A percentile compares a stretch with the other conserved stretches of the same genome.
Conservation (phyloP, 1,140 invertebrate species). For the Drosophila persimilis region DNA sequence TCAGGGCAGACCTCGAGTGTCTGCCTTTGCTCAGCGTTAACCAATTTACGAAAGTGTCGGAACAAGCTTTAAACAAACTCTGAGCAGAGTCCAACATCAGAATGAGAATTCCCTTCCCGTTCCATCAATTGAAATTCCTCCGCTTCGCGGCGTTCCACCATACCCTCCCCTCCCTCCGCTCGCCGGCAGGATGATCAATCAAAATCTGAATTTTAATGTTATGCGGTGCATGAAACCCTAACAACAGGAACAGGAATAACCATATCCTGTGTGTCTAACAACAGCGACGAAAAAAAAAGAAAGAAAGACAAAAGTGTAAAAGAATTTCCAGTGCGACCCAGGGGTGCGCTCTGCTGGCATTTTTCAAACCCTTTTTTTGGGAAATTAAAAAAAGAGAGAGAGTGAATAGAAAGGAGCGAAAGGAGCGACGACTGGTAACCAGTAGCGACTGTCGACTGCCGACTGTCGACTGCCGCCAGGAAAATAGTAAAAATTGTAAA, state of each 20-base stretch:
- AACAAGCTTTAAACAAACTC: conserved; percentile 42
- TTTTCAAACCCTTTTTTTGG: conserved; percentile 70
- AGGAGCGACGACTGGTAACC: conserved; percentile 51
- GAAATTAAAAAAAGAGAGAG: conserved; percentile 58
- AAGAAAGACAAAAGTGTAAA: conserved; percentile 50
- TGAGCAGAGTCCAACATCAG: conserved; percentile 6
- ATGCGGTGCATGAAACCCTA: conserved; percentile 76
- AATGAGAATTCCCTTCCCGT: neutral
- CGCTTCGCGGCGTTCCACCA: conserved; percentile 14
- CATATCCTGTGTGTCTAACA: conserved; percentile 57
- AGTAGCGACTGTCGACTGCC: conserved; percentile 38
- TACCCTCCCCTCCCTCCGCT: conserved; percentile 1
- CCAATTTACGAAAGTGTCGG: conserved; percentile 32
- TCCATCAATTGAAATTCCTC: conserved; percentile 1
- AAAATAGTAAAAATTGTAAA: conserved; percentile 80
- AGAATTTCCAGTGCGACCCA: conserved; percentile 59
- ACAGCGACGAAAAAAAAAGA: conserved; percentile 40
- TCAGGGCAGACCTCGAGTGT: no score
- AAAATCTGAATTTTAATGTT: conserved; percentile 80
- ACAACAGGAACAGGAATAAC: conserved; percentile 58
- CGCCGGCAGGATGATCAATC: conserved; percentile 65
- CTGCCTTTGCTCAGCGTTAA: neutral
- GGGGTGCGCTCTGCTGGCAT: conserved; percentile 53
- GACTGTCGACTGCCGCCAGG: conserved; percentile 33
- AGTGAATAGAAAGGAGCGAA: conserved; percentile 22